These are phyloP conservation scores for Trogon surrucura DNA, from an alignment of 2,113 vertebrate species.

Conservation along the genomic window DNA sequence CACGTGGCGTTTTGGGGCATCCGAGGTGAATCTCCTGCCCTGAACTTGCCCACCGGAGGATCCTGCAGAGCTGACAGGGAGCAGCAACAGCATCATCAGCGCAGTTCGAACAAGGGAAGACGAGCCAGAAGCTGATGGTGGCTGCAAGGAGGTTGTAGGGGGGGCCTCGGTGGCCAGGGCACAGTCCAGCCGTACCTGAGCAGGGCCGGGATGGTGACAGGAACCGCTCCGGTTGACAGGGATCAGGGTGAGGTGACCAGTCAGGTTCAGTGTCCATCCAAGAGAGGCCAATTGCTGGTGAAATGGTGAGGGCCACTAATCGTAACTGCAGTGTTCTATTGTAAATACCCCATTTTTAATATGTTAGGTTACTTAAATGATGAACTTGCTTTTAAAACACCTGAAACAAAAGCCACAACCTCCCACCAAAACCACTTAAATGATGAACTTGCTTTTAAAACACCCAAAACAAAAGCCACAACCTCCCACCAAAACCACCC, in stretches of 20 bases:
- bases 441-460: not conserved
- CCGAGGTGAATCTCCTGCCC: not conserved
- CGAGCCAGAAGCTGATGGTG: not conserved
- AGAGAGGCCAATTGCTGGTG: not conserved
- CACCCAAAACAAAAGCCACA: not conserved
- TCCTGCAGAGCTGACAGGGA: not conserved
- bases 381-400: not conserved
- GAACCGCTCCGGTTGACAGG: not conserved
- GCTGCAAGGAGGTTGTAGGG: fast-evolving
- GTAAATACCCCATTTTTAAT: not conserved
- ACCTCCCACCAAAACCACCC: not conserved
- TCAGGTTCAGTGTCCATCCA: no score
- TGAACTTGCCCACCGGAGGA: not conserved
- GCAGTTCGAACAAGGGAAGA: not conserved
- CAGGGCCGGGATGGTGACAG: not conserved
- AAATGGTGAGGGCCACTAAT: not conserved
- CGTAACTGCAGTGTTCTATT: not conserved
- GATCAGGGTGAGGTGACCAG: not conserved
- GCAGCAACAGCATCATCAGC: not conserved
- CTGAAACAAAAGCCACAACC: not conserved
- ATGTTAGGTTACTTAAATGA: not conserved
- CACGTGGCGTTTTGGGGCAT: not conserved
- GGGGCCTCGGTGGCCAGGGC: not conserved
- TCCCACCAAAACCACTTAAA: not conserved
- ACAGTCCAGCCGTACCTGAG: not conserved